Base-by-base conservation (phyloP, 64 coral and sea anemone genomes). In the Montipora capricornis region DNA sequence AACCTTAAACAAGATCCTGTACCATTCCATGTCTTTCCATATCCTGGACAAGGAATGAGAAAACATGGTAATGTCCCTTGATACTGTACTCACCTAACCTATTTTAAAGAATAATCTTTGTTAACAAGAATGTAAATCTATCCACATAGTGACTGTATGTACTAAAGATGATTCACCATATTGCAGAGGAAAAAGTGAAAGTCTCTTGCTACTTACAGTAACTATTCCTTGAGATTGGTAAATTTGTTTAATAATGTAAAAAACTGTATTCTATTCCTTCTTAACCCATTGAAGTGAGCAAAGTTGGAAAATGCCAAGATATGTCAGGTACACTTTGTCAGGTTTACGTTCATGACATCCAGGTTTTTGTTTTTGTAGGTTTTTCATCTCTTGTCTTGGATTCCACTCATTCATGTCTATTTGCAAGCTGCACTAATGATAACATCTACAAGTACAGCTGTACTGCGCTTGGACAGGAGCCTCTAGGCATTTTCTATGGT, bases 381-480 rank as follows among this genome's bases (percentile, higher is more conserved):
- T 96, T 96, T 90, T 96, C 98, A 49, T 99, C 95, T 6, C 89
- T 99, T 29, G 82, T 92, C 12, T 87, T 99, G 74, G 98, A 99
- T 71, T 99, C 98, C 51, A 89, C 75, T 51, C 95, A 99, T 55
- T 91, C 98, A 46, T 77, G 83, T 26, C 71, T 99, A 15, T 99
- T 96, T 94, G 98, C 92, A 46, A 94, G 92, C 87, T 99, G 98
- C 47, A 99, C 98, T 9, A 90, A 99, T 78, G 92, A 96, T 70
- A 92, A 67, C 17, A 94, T 99, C 68, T 99, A 99, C 51, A 99
- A 96, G 98, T 99, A 99, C 26, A 91, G 92, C 51, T 99, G 98
- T 76, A 74, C 92, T 12, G 75, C 88, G 19, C 80, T 94, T 10
- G 87, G 87, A 67, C 84, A 89, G 14, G 29, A 94, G 22, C 98